Evolutionary conservation across 2,888 invertebrate species (phyloP).

Genomic region (Steinernema carpocapsae): DNA sequence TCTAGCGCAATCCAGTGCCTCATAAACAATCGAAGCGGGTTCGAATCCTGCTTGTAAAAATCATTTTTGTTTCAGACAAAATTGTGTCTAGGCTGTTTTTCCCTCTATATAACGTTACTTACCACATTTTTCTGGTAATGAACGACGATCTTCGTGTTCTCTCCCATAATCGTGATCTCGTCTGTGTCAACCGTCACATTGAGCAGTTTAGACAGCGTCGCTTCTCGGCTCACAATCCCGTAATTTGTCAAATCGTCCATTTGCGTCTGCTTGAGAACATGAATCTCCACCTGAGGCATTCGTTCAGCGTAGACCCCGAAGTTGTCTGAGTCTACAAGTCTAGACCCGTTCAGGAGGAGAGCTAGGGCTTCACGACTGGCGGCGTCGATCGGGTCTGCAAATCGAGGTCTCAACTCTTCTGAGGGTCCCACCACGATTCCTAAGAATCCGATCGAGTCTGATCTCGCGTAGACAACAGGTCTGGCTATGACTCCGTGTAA

Average conservation of each 20-base stretch:
- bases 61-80: too few species aligned
- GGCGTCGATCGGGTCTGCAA: slow-evolving; percentile 18
- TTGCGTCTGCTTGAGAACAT: background rate
- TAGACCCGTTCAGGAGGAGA: slow-evolving; percentile 18
- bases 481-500: slow-evolving; percentile 8
- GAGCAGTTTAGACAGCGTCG: slow-evolving; percentile 11
- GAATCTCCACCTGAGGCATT: slow-evolving; percentile 7
- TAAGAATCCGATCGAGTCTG: slow-evolving; percentile 21
- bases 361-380: slow-evolving; percentile 16
- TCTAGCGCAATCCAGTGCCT: too few species aligned
- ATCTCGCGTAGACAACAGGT: slow-evolving; percentile 7
- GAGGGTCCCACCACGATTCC: slow-evolving; percentile 21
- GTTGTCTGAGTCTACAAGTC: background rate
- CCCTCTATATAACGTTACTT: background rate
- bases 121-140: slow-evolving; percentile 22
- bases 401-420: slow-evolving; percentile 13
- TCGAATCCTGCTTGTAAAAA: too few species aligned
- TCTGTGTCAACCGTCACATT: slow-evolving; percentile 10
- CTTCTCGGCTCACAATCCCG: slow-evolving; percentile 22
- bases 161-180: slow-evolving; percentile 7
- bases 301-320: slow-evolving; percentile 1
- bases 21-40: too few species aligned
- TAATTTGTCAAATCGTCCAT: slow-evolving; percentile 33
- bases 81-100: too few species aligned
- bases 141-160: slow-evolving; percentile 16